Percentiles rank a stretch among this genome's conserved stretches.
These are phyloP conservation scores for Zaprionus taronus DNA, from an alignment of 1,140 invertebrate genomes.

Conservation along the genomic window DNA sequence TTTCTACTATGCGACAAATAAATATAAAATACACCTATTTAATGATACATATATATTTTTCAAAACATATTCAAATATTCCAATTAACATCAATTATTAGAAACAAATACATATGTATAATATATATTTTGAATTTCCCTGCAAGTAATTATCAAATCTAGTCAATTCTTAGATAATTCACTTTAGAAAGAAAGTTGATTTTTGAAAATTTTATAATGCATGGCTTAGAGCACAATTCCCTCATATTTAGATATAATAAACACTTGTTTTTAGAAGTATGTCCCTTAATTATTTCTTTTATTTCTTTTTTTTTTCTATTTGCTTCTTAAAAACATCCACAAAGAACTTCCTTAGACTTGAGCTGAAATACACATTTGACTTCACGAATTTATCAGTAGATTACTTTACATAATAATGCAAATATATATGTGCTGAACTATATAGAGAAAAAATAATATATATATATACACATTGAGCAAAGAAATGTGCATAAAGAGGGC, in stretches of 20 bases:
- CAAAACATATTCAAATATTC: background rate
- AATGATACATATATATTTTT: background rate
- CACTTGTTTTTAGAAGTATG: background rate
- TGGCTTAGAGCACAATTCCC: background rate
- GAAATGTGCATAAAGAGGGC: background rate
- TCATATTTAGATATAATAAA: background rate
- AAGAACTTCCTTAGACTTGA: background rate
- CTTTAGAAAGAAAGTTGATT: background rate
- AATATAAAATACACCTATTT: too few species aligned
- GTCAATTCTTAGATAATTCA: background rate
- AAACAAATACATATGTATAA: background rate
- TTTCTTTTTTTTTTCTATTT: background rate
- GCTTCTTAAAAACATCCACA: background rate
- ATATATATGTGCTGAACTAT: background rate
- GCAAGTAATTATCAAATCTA: background rate
- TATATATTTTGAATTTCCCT: background rate
- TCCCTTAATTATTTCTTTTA: background rate
- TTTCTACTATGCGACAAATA: background rate
- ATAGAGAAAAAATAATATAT: background rate
- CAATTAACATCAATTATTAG: background rate
- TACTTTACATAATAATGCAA: background rate
- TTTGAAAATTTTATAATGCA: background rate
- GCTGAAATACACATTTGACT: background rate
- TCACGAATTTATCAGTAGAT: constrained; percentile 1
- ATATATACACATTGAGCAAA: background rate